These are phyloP conservation scores for Lamproptera curius DNA, from an alignment of 2,888 invertebrate genomes.

Conservation along the genomic window DNA sequence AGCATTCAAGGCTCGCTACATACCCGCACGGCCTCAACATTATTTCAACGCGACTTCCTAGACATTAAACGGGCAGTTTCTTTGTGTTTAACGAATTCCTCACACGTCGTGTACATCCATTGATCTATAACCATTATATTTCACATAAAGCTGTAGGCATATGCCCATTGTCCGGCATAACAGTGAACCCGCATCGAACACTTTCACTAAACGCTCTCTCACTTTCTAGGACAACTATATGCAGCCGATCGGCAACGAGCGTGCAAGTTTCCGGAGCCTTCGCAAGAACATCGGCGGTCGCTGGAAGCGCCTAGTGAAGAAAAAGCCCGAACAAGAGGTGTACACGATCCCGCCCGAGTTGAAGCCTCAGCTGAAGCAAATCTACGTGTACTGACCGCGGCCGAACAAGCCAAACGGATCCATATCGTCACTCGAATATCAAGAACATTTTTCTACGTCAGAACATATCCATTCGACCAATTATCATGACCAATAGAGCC, in stretches of 20 bases:
- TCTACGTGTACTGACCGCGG: constrained; percentile 86
- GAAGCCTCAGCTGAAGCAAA: constrained; percentile 91
- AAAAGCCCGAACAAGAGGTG: constrained; percentile 88
- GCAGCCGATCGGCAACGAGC: constrained; percentile 83
- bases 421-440: constrained; percentile 70
- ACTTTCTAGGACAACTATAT: constrained; percentile 87
- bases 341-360: constrained; percentile 92
- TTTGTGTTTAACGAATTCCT: not conserved
- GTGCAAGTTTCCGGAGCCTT: constrained; percentile 89
- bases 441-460: constrained; percentile 48
- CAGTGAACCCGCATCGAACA: constrained; percentile 15
- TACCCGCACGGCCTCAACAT: constrained; percentile 63
- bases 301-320: constrained; percentile 90
- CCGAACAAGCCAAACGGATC: constrained; percentile 46
- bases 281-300: constrained; percentile 91
- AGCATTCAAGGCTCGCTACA: constrained; percentile 71
- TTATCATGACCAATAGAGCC: constrained; percentile 27
- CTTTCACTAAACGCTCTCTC: constrained; percentile 33
- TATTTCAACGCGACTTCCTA: constrained; percentile 64
- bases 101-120: not conserved
- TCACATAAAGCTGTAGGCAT: constrained; percentile 6
- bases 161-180: not conserved
- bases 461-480: constrained; percentile 75
- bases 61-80: constrained; percentile 23
- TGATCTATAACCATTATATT: not conserved